These are phyloP conservation scores for Ahaetulla prasina DNA, from an alignment of 2,113 vertebrate genomes.

Conservation along the genomic window DNA sequence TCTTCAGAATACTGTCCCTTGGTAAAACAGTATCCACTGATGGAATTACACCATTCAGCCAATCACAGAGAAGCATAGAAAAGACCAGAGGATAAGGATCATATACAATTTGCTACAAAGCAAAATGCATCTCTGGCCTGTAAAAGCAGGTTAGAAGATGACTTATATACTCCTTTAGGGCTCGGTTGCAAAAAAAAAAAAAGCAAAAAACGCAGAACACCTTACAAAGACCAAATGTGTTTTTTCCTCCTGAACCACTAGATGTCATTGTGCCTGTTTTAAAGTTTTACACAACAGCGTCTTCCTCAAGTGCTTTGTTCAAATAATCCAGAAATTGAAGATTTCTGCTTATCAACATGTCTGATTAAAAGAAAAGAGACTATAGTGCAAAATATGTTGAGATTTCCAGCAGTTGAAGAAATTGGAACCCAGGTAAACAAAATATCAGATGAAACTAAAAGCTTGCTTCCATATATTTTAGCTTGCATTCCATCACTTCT, in stretches of 20 bases:
- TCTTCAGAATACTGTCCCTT: neutral
- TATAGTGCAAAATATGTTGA: neutral
- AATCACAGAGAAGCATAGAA: neutral
- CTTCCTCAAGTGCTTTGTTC: neutral
- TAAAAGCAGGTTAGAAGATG: neutral
- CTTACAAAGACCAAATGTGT: neutral
- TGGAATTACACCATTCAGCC: neutral
- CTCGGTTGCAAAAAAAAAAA: neutral
- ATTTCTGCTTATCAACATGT: conserved; percentile 35
- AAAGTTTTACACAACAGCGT: conserved; percentile 18
- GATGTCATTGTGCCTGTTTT: conserved; percentile 67
- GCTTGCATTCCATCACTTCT: neutral
- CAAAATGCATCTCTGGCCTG: neutral
- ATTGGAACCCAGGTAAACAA: neutral
- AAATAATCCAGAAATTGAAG: conserved; percentile 15
- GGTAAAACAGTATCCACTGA: neutral
- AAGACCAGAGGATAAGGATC: neutral
- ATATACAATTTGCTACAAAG: neutral
- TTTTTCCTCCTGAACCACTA: conserved; percentile 60
- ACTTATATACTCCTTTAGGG: neutral
- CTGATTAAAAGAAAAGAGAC: conserved; percentile 8
- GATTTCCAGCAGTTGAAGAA: conserved; percentile 7
- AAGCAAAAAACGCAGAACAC: neutral
- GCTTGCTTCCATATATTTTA: conserved; percentile 7
- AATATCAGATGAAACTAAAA: neutral